These are phyloP conservation scores for Ctenochaetus hawaiiensis DNA, from an alignment of 2,797 vertebrate genomes.

Conservation along the genomic window DNA sequence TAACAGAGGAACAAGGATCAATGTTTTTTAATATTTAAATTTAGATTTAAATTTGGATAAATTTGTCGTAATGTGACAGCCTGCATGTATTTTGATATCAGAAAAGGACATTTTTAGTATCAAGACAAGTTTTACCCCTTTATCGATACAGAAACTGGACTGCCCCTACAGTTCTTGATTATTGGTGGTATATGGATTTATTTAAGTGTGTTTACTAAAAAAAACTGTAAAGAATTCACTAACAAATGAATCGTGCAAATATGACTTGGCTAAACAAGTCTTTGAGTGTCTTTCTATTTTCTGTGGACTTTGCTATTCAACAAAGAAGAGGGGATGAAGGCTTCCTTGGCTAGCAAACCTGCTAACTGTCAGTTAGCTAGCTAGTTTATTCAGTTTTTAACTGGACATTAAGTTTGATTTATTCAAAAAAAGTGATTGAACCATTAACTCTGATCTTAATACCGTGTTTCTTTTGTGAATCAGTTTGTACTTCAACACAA, in stretches of 20 bases:
- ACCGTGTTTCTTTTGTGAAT: not conserved
- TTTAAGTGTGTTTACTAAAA: no score
- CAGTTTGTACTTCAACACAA: not conserved
- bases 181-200: no score
- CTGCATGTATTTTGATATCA: not conserved
- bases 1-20: conserved; percentile 1
- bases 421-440: not conserved
- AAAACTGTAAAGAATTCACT: no score
- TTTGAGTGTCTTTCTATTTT: no score
- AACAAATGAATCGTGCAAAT: no score
- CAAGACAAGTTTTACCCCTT: no score
- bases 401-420: not conserved
- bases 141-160: no score
- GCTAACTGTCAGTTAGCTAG: not conserved
- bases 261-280: no score
- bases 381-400: not conserved
- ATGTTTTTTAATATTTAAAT: not conserved
- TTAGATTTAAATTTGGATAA: not conserved
- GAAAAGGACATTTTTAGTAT: no score
- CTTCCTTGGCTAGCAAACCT: not conserved
- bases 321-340: no score
- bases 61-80: not conserved
- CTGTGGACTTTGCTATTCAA: no score
- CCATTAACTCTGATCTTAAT: not conserved
- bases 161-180: no score